Conservation (phyloP, 1,140 invertebrate genomes). For the Drosophila repleta region DNA sequence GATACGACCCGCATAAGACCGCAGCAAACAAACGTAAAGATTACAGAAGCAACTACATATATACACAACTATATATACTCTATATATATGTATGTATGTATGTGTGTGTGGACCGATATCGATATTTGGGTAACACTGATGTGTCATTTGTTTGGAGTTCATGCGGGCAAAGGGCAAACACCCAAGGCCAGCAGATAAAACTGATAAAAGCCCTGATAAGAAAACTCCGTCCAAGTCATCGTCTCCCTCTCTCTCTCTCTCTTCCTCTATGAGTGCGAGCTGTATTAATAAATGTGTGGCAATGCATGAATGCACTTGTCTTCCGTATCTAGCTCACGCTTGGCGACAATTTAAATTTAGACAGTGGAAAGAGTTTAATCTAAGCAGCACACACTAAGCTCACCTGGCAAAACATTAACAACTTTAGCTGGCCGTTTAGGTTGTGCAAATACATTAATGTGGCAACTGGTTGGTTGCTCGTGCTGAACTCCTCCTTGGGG, state of each 20-base stretch:
- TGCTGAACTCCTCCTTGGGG: constrained; percentile 2
- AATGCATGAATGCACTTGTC: constrained; percentile 3
- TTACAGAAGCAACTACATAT: constrained; percentile 20
- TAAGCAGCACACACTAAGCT: too few species aligned
- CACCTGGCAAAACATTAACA: constrained; percentile 48
- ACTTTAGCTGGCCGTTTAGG: constrained; percentile 24
- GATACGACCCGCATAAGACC: constrained; percentile 55
- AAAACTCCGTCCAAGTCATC: not conserved
- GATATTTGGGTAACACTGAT: not conserved
- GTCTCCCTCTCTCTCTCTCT: too few species aligned
- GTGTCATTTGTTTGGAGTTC: constrained; percentile 1
- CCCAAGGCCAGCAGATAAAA: not conserved
- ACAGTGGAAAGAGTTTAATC: constrained; percentile 8
- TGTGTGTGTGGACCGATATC: too few species aligned
- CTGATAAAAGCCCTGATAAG: not conserved
- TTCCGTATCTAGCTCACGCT: not conserved
- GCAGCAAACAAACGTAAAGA: constrained; percentile 62
- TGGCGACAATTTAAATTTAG: not conserved
- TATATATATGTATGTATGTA: not conserved
- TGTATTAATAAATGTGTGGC: constrained; percentile 2
- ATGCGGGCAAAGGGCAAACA: not conserved
- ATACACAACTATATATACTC: not conserved
- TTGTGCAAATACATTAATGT: constrained; percentile 22
- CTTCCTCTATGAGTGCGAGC: not conserved
- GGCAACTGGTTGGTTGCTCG: constrained; percentile 10